Conservation (phyloP, 2,797 vertebrate species). For the Rhyacichthys aspro region DNA sequence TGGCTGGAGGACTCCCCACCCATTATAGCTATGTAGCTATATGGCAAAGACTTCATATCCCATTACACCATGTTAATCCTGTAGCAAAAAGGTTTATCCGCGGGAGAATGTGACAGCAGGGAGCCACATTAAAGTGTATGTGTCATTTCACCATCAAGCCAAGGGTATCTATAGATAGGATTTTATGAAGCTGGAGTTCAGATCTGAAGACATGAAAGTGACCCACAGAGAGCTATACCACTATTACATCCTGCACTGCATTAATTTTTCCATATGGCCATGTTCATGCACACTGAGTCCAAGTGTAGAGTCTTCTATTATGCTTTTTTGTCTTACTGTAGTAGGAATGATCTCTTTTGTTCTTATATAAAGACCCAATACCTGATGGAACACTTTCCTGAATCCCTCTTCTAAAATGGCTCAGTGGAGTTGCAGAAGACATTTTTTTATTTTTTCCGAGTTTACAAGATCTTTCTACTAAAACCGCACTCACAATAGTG, state of each 20-base stretch:
- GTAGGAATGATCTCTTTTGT: no score
- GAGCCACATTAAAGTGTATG: conserved; percentile 35
- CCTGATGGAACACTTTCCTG: background rate
- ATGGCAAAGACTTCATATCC: conserved; percentile 52
- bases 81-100: conserved; percentile 31
- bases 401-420: no score
- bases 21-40: conserved; percentile 36
- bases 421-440: no score
- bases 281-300: background rate
- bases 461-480: no score
- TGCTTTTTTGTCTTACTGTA: no score
- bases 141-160: conserved; percentile 21
- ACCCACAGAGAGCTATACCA: conserved; percentile 2
- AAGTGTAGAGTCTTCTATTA: no score
- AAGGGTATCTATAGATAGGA: conserved; percentile 39
- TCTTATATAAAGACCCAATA: no score
- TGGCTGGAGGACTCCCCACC: conserved; percentile 32
- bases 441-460: no score
- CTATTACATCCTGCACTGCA: conserved; percentile 23
- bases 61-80: conserved; percentile 48
- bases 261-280: conserved; percentile 37
- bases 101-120: conserved; percentile 30
- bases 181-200: conserved; percentile 12
- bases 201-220: conserved; percentile 25
- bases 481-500: no score